Base-by-base conservation (phyloP, 2,888 invertebrate species). In the Drosophila quinaria region DNA sequence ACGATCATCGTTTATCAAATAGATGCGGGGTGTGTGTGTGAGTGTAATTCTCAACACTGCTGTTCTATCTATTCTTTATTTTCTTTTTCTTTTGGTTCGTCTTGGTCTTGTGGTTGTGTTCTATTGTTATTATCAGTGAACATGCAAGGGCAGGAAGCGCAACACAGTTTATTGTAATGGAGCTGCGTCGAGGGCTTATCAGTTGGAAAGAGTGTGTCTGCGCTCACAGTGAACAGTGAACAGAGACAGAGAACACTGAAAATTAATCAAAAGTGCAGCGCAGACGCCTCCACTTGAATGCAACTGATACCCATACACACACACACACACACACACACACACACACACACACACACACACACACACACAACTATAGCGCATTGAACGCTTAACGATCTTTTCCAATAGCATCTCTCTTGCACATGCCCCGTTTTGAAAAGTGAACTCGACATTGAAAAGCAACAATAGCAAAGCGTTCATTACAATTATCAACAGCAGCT, bases 311-410 rank as follows among this genome's bases (percentile, higher is more conserved):
- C 46, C 61, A 56, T 60, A 59, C 49, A 66, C 55, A 61, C 31
- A 22, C 52, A 50, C 49, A 22, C 55, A 37, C 47, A 42, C 35
- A 51, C 51, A 55, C 22, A 39, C 41, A 49, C 49, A 22, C 55
- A 65, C 60, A 42, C 61, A 56, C 56, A 59, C 49, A 66, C 55
- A 61, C 31, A 22, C 52, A 50, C 49, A 22, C 55, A 37, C 47
- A 42, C 35, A 51, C 51, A 55, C 22, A 39, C 41, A 49, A 59
- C 55, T 56, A 62, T 69, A 58, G 80, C 66, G 83, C 86, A 86
- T 81, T 89, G 87, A 75, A 78, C 87, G 89, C 84, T 84, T 89
- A 87, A 87, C 80, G 86, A 87, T 87, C 86, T 83, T 74, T 80
- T 70, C 81, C 84, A 81, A 83, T 78, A 73, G 74, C 74, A 68